A percentile compares a stretch with the other conserved stretches of the same genome.
Conservation (phyloP, 2,888 invertebrate species). For the Bibio marci region DNA sequence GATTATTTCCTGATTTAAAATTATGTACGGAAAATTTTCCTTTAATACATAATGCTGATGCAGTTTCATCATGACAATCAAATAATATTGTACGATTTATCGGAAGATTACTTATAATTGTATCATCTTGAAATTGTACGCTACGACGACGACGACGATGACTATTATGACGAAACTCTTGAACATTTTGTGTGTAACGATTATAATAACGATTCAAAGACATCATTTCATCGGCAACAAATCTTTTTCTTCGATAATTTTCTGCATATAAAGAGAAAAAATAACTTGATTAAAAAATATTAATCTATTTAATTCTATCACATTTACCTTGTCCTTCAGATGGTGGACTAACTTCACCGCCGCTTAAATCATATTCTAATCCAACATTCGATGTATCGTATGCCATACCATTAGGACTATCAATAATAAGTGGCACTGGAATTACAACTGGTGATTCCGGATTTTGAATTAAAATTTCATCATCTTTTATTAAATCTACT, state of each 20-base stretch:
- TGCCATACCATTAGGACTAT: slow-evolving; percentile 9
- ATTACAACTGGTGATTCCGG: slow-evolving; percentile 8
- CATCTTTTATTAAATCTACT: slow-evolving; percentile 22
- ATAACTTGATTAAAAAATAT: too few relatives aligned
- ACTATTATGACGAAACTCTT: neutral
- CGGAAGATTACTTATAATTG: slow-evolving; percentile 15
- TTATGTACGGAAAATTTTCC: neutral
- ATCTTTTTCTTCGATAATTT: neutral
- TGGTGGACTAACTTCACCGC: neutral
- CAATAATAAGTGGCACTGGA: neutral
- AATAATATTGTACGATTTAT: slow-evolving; percentile 29
- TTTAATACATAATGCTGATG: slow-evolving; percentile 10
- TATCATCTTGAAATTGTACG: slow-evolving; percentile 4
- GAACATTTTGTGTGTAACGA: slow-evolving; percentile 1
- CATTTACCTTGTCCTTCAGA: neutral
- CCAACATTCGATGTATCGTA: slow-evolving; percentile 10
- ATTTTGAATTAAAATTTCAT: slow-evolving; percentile 21
- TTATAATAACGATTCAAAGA: neutral
- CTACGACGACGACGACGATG: slow-evolving; percentile 2
- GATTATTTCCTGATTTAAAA: neutral
- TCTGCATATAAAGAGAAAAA: neutral
- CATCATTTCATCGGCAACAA: neutral
- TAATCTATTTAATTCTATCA: too few relatives aligned
- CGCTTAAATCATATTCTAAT: slow-evolving; percentile 3
- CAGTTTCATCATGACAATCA: slow-evolving; percentile 22